phyloP scores from a whole-genome alignment of 1,140 invertebrate genomes.

The Philopotamus ludificatus region DNA sequence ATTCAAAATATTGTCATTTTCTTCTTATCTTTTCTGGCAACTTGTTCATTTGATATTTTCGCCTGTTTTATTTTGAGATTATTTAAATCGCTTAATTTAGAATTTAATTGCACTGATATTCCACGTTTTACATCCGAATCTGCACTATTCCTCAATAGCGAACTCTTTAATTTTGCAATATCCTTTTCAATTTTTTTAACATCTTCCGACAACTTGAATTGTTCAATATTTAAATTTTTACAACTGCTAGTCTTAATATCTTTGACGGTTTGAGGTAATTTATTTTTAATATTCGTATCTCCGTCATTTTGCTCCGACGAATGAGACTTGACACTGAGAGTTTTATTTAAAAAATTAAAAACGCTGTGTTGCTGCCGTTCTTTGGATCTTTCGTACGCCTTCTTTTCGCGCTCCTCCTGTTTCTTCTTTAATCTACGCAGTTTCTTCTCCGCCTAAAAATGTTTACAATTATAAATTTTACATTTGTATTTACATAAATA shows the following conservation, averaged over 20 bases:
- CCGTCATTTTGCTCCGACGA: slow-evolving; percentile 40
- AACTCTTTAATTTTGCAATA: slow-evolving; percentile 64
- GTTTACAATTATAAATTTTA: not conserved
- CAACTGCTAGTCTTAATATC: slow-evolving; percentile 61
- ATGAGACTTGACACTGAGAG: slow-evolving; percentile 44
- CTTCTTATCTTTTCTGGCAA: slow-evolving; percentile 65
- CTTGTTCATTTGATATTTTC: slow-evolving; percentile 68
- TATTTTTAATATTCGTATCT: not conserved
- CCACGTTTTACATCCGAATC: slow-evolving; percentile 60
- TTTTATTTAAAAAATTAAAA: slow-evolving; percentile 81
- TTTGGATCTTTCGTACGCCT: slow-evolving; percentile 62
- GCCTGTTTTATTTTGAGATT: slow-evolving; percentile 61
- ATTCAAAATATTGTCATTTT: slow-evolving; percentile 67
- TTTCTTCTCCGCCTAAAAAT: slow-evolving; percentile 68
- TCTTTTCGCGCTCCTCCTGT: slow-evolving; percentile 61
- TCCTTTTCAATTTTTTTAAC: slow-evolving; percentile 68
- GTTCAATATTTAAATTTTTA: slow-evolving; percentile 72
- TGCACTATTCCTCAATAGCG: slow-evolving; percentile 61
- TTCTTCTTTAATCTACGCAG: slow-evolving; percentile 64
- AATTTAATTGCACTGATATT: slow-evolving; percentile 59
- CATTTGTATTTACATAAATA: not conserved
- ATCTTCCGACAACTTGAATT: slow-evolving; percentile 71
- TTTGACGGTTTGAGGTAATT: slow-evolving; percentile 8
- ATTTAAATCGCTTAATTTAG: slow-evolving; percentile 62
- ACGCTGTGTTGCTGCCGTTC: slow-evolving; percentile 62